Conservation (phyloP, 1,140 invertebrate genomes). For the Drosophila aff. region DNA sequence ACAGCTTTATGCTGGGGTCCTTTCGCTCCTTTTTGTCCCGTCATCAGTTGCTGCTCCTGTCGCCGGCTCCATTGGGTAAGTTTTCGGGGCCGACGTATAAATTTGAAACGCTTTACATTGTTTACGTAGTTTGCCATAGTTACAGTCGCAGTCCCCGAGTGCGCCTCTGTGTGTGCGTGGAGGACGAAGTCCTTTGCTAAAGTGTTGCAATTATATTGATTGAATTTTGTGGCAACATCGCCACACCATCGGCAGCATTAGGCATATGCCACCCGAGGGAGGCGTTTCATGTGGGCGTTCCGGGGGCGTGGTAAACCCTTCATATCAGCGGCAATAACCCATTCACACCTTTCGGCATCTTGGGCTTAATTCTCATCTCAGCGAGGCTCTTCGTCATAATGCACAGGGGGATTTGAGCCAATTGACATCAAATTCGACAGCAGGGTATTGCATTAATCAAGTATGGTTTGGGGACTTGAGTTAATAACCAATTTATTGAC, state of each 20-base stretch:
- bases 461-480: not conserved
- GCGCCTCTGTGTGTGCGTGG: constrained; percentile 15
- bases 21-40: constrained; percentile 35
- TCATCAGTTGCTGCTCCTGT: constrained; percentile 61
- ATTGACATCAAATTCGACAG: constrained; percentile 5
- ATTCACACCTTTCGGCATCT: constrained; percentile 42
- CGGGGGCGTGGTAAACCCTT: constrained; percentile 30
- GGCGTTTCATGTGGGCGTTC: constrained; percentile 26
- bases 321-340: constrained; percentile 22
- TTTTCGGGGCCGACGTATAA: constrained; percentile 71
- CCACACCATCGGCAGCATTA: constrained; percentile 34
- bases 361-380: constrained; percentile 26
- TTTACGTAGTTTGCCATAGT: constrained; percentile 76
- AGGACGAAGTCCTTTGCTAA: constrained; percentile 61
- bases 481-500: not conserved
- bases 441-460: constrained; percentile 13
- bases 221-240: constrained; percentile 65
- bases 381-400: not conserved
- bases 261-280: constrained; percentile 42
- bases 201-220: constrained; percentile 83
- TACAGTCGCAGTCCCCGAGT: constrained; percentile 40
- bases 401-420: not conserved
- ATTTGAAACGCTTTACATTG: constrained; percentile 78
- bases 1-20: constrained; percentile 33
- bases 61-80: constrained; percentile 51